Evolutionary conservation across 1,140 invertebrate species (phyloP), one percentile per base, ranked within the genome.

Genomic region (Drosophila nebulosa): DNA sequence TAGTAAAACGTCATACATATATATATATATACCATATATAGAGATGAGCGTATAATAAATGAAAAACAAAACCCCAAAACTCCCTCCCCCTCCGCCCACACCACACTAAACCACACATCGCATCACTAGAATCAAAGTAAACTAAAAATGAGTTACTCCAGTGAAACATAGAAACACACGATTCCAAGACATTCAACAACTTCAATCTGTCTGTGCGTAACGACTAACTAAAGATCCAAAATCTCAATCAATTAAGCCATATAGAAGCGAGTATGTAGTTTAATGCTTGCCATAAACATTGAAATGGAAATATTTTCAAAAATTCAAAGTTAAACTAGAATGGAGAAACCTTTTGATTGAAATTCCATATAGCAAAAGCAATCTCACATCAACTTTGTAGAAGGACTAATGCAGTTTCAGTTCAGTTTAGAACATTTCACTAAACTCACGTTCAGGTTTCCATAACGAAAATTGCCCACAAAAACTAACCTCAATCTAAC

Each of bases 31-130:
- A n/a, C n/a, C n/a, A n/a, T 58, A 60, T 64, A 69, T 52, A 75
- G 55, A 62, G 42, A 42, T 61, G 59, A 70, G 66, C 64, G 58
- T 74, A 79, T 50, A 69, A 50, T 66, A 53, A 76, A 56, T 70
- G 56, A 67, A 59, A 78, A 42, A 56, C 60, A 73, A 57, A 36
- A 39, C 7, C 7, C 30, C 7, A 36, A 21, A 35, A 57, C n/a
- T 18, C 55, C 27, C 10, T 57, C 9, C 51, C 59, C 56, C 64
- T n/a, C 32, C 52, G 30, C 59, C 39, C 39, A n/a, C 14, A 7
- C 39, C 39, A 42, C 39, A 42, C 14, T n/a, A n/a, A n/a, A n/a
- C n/a, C 14, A n/a, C 14, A 42, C 39, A 30, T 30, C 16, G 1
- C 32, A 35, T 10, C 32, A 42, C n/a, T n/a, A n/a, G n/a, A n/a